Percentiles rank a stretch among this genome's conserved stretches.
phyloP scores from a whole-genome alignment of 2,797 vertebrate species.

The Oryzias dopingdopingensis region DNA sequence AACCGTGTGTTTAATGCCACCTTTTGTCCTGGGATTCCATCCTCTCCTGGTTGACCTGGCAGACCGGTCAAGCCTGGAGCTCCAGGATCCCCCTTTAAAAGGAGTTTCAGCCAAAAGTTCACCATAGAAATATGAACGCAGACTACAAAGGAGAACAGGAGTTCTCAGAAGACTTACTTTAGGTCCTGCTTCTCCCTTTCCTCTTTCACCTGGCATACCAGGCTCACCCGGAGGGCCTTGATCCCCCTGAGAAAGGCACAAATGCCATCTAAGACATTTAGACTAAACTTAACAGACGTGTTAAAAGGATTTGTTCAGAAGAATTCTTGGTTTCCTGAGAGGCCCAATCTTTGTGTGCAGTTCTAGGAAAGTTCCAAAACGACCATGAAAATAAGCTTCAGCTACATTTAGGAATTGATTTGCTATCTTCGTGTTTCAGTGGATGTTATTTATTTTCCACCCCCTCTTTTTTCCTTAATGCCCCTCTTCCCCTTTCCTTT shows the following conservation, averaged over 20 bases:
- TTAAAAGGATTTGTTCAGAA: too few species aligned
- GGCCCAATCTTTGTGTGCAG: too few species aligned
- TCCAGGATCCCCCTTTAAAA: constrained; percentile 79
- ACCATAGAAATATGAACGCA: background rate
- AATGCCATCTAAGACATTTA: too few species aligned
- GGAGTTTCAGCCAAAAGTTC: background rate
- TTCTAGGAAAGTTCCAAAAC: too few species aligned
- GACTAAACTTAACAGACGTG: background rate
- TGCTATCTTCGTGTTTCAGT: too few species aligned
- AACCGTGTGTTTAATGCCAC: constrained; percentile 39
- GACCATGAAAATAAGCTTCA: too few species aligned
- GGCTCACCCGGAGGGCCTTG: constrained; percentile 76
- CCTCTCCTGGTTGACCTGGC: constrained; percentile 75
- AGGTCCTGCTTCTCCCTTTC: constrained; percentile 73
- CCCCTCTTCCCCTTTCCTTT: too few species aligned
- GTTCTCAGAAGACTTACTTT: constrained; percentile 62
- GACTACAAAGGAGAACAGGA: background rate
- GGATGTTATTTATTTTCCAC: too few species aligned
- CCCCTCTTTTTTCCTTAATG: too few species aligned
- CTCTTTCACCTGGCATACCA: constrained; percentile 78
- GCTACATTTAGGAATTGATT: too few species aligned
- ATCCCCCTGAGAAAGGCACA: constrained; percentile 73
- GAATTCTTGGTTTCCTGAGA: too few species aligned
- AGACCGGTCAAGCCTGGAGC: constrained; percentile 71
- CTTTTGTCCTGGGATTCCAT: constrained; percentile 78